A percentile compares a stretch with the other conserved stretches of the same genome.
These are phyloP conservation scores for Centruroides vittatus DNA, from an alignment of 1,140 invertebrate genomes.

Conservation along the genomic window DNA sequence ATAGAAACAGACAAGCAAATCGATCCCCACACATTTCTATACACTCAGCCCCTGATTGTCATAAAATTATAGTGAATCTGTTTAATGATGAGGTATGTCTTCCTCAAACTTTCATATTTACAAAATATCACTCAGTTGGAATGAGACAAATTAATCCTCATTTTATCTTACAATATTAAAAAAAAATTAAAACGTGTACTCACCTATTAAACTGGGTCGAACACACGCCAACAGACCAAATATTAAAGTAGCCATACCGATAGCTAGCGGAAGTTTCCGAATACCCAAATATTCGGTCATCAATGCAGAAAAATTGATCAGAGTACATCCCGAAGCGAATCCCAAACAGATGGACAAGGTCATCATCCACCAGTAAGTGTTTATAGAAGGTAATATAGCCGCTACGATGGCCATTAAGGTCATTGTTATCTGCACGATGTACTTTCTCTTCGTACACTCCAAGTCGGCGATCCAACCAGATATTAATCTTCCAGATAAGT, in stretches of 20 bases:
- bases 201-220: conserved; percentile 14
- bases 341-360: conserved; percentile 7
- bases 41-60: too few species aligned
- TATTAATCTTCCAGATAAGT: conserved; percentile 14
- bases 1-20: too few species aligned
- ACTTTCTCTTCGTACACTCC: conserved; percentile 6
- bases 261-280: conserved; percentile 7
- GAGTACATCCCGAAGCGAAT: conserved; percentile 4
- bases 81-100: too few species aligned
- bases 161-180: not conserved
- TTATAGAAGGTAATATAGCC: conserved; percentile 5
- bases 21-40: too few species aligned
- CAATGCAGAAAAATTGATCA: conserved; percentile 12
- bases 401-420: conserved; percentile 6
- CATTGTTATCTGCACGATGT: conserved; percentile 5
- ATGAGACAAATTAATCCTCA: too few species aligned
- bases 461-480: conserved; percentile 15
- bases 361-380: not conserved
- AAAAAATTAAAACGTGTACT: not conserved
- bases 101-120: too few species aligned
- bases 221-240: conserved; percentile 5
- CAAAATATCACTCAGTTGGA: too few species aligned
- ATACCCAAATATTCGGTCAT: conserved; percentile 10
- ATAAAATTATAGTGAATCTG: too few species aligned
- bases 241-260: conserved; percentile 14